These are phyloP conservation scores for Petrolisthes cinctipes DNA, from an alignment of 2,888 invertebrate species.

Conservation along the genomic window DNA sequence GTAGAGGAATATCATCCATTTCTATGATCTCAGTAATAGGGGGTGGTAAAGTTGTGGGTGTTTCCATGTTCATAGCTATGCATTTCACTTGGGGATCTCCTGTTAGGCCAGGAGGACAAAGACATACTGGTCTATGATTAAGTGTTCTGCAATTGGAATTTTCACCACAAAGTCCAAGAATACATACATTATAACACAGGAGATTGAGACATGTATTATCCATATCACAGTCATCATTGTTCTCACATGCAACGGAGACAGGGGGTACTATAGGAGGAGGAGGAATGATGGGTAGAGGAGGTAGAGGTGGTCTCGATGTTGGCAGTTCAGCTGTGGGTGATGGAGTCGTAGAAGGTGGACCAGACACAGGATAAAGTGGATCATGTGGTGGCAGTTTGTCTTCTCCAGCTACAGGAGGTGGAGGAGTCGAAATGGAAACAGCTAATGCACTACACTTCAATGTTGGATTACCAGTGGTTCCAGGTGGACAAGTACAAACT, in stretches of 20 bases:
- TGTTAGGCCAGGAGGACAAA: slow-evolving; percentile 67
- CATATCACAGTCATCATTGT: slow-evolving; percentile 60
- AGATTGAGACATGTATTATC: slow-evolving; percentile 60
- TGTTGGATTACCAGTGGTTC: slow-evolving; percentile 87
- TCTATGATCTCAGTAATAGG: neutral
- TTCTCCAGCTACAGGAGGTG: slow-evolving; percentile 31
- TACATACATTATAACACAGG: slow-evolving; percentile 61
- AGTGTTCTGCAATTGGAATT: slow-evolving; percentile 67
- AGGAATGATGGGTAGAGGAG: slow-evolving; percentile 24
- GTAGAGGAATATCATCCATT: neutral
- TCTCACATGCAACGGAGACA: slow-evolving; percentile 53
- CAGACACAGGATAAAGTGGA: slow-evolving; percentile 20
- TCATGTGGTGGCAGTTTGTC: neutral
- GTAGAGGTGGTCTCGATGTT: slow-evolving; percentile 24
- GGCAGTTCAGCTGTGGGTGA: slow-evolving; percentile 29
- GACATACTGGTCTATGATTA: slow-evolving; percentile 68
- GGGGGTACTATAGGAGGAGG: slow-evolving; percentile 44
- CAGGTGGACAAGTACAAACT: slow-evolving; percentile 86
- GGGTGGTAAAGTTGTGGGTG: slow-evolving; percentile 20
- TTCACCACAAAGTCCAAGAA: slow-evolving; percentile 76
- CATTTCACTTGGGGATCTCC: slow-evolving; percentile 67
- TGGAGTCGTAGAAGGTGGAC: slow-evolving; percentile 26
- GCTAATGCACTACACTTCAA: slow-evolving; percentile 59
- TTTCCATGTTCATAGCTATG: slow-evolving; percentile 38
- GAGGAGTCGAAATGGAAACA: slow-evolving; percentile 16